Percentiles rank a stretch among this genome's conserved stretches.
Evolutionary conservation across 2,797 vertebrate genomes (phyloP).

Genomic region (Allobates femoralis): DNA sequence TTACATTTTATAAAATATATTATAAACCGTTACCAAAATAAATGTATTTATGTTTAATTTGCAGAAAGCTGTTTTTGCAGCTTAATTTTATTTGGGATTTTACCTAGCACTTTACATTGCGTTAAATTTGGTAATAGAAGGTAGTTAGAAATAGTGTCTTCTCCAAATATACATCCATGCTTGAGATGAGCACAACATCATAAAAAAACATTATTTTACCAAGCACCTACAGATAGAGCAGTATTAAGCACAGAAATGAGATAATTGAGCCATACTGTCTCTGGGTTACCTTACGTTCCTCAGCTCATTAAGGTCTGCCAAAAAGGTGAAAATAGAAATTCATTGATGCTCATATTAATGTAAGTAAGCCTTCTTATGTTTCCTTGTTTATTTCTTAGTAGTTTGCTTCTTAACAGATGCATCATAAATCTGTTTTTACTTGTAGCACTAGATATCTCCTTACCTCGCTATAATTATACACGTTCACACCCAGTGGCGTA

Average conservation of each 20-base stretch:
- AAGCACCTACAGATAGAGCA: slow-evolving; percentile 45
- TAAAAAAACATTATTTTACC: slow-evolving; percentile 31
- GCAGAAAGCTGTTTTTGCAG: slow-evolving; percentile 2
- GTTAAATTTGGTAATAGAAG: slow-evolving; percentile 1
- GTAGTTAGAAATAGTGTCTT: slow-evolving; percentile 3
- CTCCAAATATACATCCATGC: slow-evolving; percentile 1
- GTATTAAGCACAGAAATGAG: slow-evolving; percentile 20
- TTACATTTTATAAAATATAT: not conserved
- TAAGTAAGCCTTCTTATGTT: not conserved
- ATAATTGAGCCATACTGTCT: slow-evolving; percentile 47
- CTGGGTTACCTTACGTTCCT: slow-evolving; percentile 22
- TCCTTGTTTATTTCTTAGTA: not conserved
- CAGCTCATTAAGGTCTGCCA: slow-evolving; percentile 3
- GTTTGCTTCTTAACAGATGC: not conserved
- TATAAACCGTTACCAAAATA: not conserved
- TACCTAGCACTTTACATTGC: slow-evolving; percentile 1
- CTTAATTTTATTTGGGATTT: not conserved
- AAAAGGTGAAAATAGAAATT: slow-evolving; percentile 15
- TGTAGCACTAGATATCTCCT: not conserved
- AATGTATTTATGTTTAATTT: not conserved
- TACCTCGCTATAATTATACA: not conserved
- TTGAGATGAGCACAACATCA: slow-evolving; percentile 25
- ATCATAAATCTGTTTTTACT: not conserved
- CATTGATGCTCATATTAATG: not conserved
- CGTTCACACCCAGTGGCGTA: too few species aligned